These are phyloP conservation scores for Lophius americanus DNA, from an alignment of 2,797 vertebrate species.

Conservation along the genomic window DNA sequence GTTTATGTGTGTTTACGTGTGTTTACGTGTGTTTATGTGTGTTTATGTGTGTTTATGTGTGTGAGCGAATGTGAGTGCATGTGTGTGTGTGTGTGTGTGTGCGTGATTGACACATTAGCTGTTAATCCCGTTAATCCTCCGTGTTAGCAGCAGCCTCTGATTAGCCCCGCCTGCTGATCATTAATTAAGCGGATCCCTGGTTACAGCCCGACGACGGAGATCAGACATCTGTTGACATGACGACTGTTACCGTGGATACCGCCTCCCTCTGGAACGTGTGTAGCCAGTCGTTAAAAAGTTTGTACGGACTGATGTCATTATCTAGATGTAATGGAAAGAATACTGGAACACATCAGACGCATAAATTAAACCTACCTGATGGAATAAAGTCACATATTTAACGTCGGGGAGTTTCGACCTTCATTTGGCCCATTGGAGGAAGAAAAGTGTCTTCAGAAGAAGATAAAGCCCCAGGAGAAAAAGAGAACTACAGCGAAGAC, in stretches of 20 bases:
- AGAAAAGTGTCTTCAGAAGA: too few relatives aligned
- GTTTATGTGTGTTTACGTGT: too few relatives aligned
- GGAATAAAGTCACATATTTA: too few relatives aligned
- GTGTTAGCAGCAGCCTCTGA: constrained; percentile 56
- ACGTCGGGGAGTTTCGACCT: too few relatives aligned
- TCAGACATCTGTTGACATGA: constrained; percentile 64
- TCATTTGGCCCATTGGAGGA: too few relatives aligned
- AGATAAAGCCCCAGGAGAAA: too few relatives aligned
- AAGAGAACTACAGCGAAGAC: too few relatives aligned
- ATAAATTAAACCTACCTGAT: too few relatives aligned
- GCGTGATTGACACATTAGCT: constrained; percentile 59
- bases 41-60: too few relatives aligned
- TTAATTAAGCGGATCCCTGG: constrained; percentile 66
- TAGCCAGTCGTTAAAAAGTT: background rate
- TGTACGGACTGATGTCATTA: background rate
- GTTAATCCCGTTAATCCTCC: constrained; percentile 68
- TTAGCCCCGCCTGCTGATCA: constrained; percentile 54
- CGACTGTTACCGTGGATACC: constrained; percentile 55
- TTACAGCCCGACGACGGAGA: constrained; percentile 26
- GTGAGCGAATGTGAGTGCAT: too few relatives aligned
- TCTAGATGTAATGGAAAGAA: background rate
- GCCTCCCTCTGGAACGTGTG: constrained; percentile 25
- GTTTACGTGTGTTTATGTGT: too few relatives aligned
- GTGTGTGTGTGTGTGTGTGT: constrained; percentile 21
- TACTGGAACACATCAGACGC: too few relatives aligned